These are phyloP conservation scores for Archilochus colubris DNA, from an alignment of 2,113 vertebrate species.

Conservation along the genomic window DNA sequence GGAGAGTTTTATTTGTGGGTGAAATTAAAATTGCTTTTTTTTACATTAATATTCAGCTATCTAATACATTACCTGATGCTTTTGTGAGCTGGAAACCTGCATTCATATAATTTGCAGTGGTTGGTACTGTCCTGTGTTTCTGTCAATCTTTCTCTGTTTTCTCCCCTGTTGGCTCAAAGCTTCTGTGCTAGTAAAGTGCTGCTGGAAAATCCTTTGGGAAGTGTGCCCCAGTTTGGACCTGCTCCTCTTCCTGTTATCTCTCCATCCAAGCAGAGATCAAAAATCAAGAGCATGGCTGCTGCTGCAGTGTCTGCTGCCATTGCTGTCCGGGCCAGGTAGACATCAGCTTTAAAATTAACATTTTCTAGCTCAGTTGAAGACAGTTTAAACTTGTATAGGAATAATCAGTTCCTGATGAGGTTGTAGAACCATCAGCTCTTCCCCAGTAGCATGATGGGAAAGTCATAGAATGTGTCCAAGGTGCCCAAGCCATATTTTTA, in stretches of 20 bases:
- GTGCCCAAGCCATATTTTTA: background rate
- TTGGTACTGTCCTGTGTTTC: background rate
- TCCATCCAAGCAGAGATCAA: constrained; percentile 63
- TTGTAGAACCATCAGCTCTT: background rate
- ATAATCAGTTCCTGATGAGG: background rate
- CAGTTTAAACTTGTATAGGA: background rate
- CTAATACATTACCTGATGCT: accelerated
- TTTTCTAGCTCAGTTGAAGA: background rate
- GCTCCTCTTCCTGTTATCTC: background rate
- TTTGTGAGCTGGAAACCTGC: background rate
- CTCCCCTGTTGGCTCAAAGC: constrained; percentile 17
- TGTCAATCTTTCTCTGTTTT: constrained; percentile 38
- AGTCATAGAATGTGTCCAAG: background rate
- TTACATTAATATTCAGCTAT: background rate
- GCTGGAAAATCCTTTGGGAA: constrained; percentile 67
- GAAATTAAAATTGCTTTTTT: background rate
- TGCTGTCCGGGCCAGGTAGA: constrained; percentile 81
- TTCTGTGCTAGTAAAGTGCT: constrained; percentile 45
- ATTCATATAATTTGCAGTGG: background rate
- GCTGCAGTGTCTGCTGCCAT: constrained; percentile 68
- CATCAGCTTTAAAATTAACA: background rate
- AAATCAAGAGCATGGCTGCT: constrained; percentile 65
- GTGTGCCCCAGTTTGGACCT: constrained; percentile 36
- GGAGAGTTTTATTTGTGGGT: background rate
- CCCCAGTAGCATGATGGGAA: background rate